A percentile compares a stretch with the other conserved stretches of the same genome.
Evolutionary conservation across 2,797 vertebrate genomes (phyloP).

Genomic region (Vireo griseus): DNA sequence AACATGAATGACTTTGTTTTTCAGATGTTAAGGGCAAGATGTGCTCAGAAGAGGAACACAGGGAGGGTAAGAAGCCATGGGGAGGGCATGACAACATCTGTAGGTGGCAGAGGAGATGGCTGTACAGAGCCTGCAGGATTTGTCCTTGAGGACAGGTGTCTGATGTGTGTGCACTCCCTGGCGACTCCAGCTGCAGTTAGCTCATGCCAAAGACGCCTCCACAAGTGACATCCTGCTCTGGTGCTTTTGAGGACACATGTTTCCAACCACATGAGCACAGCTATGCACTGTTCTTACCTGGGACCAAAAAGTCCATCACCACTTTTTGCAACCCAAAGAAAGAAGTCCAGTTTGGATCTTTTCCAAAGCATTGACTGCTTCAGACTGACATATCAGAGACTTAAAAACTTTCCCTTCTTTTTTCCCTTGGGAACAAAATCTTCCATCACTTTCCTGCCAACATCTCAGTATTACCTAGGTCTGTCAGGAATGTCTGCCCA

Average conservation of each 20-base stretch:
- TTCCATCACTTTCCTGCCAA: neutral
- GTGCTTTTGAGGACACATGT: neutral
- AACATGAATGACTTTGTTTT: neutral
- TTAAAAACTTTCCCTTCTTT: neutral
- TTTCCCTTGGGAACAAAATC: neutral
- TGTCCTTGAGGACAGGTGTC: accelerated
- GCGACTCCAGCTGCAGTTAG: neutral
- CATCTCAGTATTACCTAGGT: neutral
- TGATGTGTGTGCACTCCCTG: neutral
- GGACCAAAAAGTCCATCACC: neutral
- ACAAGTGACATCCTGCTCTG: too few species aligned
- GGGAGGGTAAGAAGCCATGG: neutral
- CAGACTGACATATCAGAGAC: neutral
- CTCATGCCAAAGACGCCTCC: accelerated
- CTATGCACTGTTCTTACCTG: neutral
- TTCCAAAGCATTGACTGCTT: neutral
- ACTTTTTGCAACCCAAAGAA: neutral
- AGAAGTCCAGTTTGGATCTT: neutral
- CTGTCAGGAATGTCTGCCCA: neutral
- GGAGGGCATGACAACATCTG: accelerated
- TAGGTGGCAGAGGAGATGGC: neutral
- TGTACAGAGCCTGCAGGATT: neutral
- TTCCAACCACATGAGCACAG: neutral
- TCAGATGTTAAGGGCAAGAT: neutral
- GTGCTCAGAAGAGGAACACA: neutral